phyloP scores from a whole-genome alignment of 2,113 vertebrate species.

The Fulica atra region DNA sequence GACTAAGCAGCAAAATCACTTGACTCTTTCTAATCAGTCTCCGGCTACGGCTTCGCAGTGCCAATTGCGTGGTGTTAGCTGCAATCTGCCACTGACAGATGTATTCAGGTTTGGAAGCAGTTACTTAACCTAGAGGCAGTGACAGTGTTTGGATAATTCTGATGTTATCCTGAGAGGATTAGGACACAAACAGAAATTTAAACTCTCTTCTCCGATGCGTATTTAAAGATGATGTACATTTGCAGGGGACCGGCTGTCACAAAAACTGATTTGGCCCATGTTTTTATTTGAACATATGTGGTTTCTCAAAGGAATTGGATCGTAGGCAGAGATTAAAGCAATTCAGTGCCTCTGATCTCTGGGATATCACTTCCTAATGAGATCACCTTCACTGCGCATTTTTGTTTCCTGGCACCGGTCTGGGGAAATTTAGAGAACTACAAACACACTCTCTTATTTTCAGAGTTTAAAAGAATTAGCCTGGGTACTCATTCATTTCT shows the following conservation, averaged over 20 bases:
- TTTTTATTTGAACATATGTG: constrained; percentile 54
- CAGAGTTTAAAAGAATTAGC: not conserved
- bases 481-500: not conserved
- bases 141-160: constrained; percentile 45
- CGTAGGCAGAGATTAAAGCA: constrained; percentile 52
- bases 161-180: constrained; percentile 61
- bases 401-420: not conserved
- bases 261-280: constrained; percentile 26
- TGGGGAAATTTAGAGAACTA: not conserved
- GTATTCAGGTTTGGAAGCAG: constrained; percentile 52
- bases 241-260: not conserved
- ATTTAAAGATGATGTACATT: constrained; percentile 57
- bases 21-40: not conserved
- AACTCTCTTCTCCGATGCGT: not conserved
- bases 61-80: constrained; percentile 15
- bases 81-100: constrained; percentile 68
- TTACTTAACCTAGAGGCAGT: constrained; percentile 50
- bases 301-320: constrained; percentile 38
- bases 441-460: not conserved
- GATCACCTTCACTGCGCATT: constrained; percentile 5
- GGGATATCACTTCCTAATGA: constrained; percentile 6
- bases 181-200: constrained; percentile 38
- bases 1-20: not conserved
- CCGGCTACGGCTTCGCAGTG: not conserved
- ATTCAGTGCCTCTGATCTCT: constrained; percentile 38